Evolutionary conservation across 2,113 vertebrate genomes (phyloP), one percentile per base, ranked within the genome.

Genomic region (Triplophysa dalaica): DNA sequence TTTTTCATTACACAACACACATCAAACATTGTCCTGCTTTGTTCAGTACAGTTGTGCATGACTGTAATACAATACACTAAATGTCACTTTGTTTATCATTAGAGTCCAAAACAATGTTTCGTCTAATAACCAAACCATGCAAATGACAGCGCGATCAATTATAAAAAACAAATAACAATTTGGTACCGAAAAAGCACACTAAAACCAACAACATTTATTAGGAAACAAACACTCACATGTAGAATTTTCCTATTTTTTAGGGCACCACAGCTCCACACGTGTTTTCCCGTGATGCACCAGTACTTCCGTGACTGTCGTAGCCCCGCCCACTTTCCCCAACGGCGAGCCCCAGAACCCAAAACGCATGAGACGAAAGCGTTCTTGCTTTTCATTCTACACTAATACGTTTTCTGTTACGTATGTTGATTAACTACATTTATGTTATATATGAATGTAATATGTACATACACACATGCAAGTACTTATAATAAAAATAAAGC

Each of bases 241-340:
- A 16, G 8, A 1, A 1, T 65, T 21, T 14, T 9, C 21, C 3
- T 38, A 3, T 9, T 14, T 50, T 5, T 2, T 22, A 9, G 21
- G 21, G n/a, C 33, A 24, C 19, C 45, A 10, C 8, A 45, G 13
- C 1, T 9, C 62, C 22, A 22, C 92, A 92, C 87, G 92, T 92
- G 91, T 74, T 88, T 88, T 81, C 90, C 92, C 89, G 83, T 77
- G 74, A 88, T 91, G 87, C 75, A 65, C n/a, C 88, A 86, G 22
- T 74, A 4, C 80, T 77, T 43, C 63, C 6, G 2, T 52, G 41
- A 6, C 61, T 33, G 24, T 10, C 2, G 0, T 2, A 14, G 10
- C 48, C 70, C 73, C 77, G 70, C 83, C 86, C 60, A 6, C 16
- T 80, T 68, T 11, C 0, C 2, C 8, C 10, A 88, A 91, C 10